Base-by-base conservation (phyloP, 2,113 vertebrate genomes). In the Erinaceus europaeus region DNA sequence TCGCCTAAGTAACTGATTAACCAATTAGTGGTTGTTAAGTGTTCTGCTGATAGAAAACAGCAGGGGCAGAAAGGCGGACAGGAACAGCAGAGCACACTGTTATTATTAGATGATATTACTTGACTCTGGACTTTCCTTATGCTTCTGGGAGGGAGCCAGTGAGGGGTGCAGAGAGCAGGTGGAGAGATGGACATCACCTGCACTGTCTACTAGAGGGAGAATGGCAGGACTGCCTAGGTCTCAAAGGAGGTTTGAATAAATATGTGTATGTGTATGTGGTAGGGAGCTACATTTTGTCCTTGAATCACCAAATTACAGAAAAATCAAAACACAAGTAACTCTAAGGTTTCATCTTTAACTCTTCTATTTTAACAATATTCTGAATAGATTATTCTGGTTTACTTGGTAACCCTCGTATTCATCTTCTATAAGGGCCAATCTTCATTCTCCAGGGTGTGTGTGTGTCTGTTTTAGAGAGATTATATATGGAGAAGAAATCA, bases 1-100 rank as follows among this genome's bases (percentile, higher is more conserved):
- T 95, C 83, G 82, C 87, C 95, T 95, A 86, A 92, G 92, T 94
- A 95, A 94, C 92, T 85, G 89, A 87, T 94, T 94, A 96, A 95
- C 94, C 93, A 95, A 91, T 95, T 96, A 95, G 78, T 93, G 94
- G 44, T 88, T 84, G 77, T 75, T 83, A 89, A 93, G 75, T 87
- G 87, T 77, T 89, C 79, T n/a, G 84, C 90, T 91, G 90, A 91
- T 89, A 62, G 90, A 88, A 96, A 92, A 83, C 90, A 91, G 94
- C 94, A 77, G 89, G 94, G 93, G 94, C 78, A 91, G 84, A 88
- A 86, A 92, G 57, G 67, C 68, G 59, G 57, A 65, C 88, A 78
- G 0, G 40, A 85, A 78, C 61, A 67, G 53, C 53, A 53, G 52
- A 6, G 52, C 20, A 23, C 53, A 44, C 15, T 91, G 68, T 71